Evolutionary conservation across 2,113 vertebrate genomes (phyloP), one percentile per base, ranked within the genome.

Genomic region (Emydocephalus ijimae): DNA sequence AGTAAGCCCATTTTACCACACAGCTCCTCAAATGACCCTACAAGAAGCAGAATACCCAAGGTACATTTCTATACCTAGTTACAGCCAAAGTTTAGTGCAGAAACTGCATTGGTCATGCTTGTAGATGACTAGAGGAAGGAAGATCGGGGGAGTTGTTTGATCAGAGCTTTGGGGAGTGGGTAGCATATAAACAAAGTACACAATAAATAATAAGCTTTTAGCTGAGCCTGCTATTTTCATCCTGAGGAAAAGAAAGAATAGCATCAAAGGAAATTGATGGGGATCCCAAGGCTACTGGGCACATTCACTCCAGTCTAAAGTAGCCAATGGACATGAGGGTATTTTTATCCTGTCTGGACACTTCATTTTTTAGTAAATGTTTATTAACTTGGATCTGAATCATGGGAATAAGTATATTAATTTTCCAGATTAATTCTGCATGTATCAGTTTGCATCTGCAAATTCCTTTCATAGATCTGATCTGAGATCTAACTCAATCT

Each of bases 401-500:
- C 12, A n/a, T 43, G 88, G 0, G 20, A 88, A 24, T 88, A 2
- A 69, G 61, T 69, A 50, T 86, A 10, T 8, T 52, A 12, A 55
- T 0, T 57, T 59, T 59, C 56, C n/a, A 4, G 14, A 1, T 0
- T 0, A 29, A 5, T 15, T 0, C 1, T 54, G 0, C 52, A 54
- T 81, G 23, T 3, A 34, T 5, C 24, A 55, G 2, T 24, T 14
- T 69, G 12, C 29, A 26, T 89, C 18, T 89, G 52, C 91, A 39
- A 85, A 88, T 56, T 29, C 14, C 1, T 39, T 89, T 56, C 45
- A 34, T 48, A 56, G 61, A n/a, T 69, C 61, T 21, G 39, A 39
- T 87, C 50, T 91, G 39, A 21, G 45, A 5, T 4, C 15, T 29
- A n/a, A 8, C 45, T 69, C 24, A n/a, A 34, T n/a, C 64, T 69